A percentile compares a stretch with the other conserved stretches of the same genome.
phyloP scores from a whole-genome alignment of 2,113 vertebrate species.

The Rhineura floridana region DNA sequence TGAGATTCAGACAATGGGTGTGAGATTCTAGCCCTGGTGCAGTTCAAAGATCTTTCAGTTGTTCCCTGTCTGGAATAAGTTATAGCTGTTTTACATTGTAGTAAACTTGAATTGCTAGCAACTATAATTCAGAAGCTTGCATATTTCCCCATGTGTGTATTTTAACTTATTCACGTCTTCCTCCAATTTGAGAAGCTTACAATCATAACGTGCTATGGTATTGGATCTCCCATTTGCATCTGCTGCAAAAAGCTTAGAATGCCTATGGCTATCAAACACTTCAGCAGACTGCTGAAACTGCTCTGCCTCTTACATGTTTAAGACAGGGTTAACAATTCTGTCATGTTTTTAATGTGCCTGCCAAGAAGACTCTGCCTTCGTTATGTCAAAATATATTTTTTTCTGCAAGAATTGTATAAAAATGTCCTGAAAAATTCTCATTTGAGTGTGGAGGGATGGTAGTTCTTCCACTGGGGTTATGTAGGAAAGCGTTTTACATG shows the following conservation, averaged over 20 bases:
- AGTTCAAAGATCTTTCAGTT: neutral
- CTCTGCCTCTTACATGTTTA: neutral
- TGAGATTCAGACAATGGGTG: neutral
- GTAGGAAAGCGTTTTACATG: conserved; percentile 14
- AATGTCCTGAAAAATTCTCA: conserved; percentile 32
- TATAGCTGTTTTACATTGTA: neutral
- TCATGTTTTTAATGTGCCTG: conserved; percentile 29
- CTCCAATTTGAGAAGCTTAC: neutral
- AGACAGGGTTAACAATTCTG: conserved; percentile 22
- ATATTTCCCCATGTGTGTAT: neutral
- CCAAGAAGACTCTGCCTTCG: conserved; percentile 25
- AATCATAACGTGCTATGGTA: neutral
- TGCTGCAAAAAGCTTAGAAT: no score
- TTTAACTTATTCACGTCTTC: neutral
- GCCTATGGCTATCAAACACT: neutral
- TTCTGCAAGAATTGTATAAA: conserved; percentile 29
- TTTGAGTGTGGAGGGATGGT: conserved; percentile 29
- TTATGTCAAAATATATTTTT: conserved; percentile 8
- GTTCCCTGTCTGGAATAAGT: neutral
- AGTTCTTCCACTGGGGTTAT: conserved; percentile 10
- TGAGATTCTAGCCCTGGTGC: neutral
- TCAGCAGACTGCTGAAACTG: neutral
- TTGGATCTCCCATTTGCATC: neutral
- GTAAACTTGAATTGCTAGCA: neutral
- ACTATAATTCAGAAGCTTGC: neutral